Evolutionary conservation across 2,888 invertebrate species (phyloP), one percentile per base, ranked within the genome.

Genomic region (Orthonychiurus folsomi): DNA sequence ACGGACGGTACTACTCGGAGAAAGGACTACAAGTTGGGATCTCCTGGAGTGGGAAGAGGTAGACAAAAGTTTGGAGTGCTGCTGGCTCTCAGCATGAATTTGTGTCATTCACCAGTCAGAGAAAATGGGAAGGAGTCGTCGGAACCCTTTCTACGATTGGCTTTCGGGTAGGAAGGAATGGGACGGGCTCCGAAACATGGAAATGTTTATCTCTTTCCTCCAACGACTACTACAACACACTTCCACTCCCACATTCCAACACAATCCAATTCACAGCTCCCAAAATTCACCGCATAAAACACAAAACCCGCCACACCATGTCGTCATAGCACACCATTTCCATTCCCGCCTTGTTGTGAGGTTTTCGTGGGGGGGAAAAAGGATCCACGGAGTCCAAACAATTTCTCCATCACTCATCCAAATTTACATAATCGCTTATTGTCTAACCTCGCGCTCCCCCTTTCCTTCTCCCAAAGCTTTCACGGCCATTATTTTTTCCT

Each of bases 391-490:
- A 60, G 63, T 60, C 59, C 55, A 60, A 63, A 63, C 63, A 63
- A 63, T 63, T 63, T 63, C 59, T 60, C 60, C 56, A 56, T 59
- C 56, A 62, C 53, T 60, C 56, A 57, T 25, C 5, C 21, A 56
- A 62, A 65, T 65, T 65, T 65, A 61, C 65, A 65, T 65, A 65
- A 65, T 65, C 65, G 65, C 62, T 65, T 65, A 65, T 60, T 57
- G 60, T 59, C 18, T 60, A 60, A 62, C 62, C 65, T 59, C 59
- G 25, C 20, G 55, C 53, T 62, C 62, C 56, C 62, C 48, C 48
- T 47, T 50, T 60, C 1, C n/a, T n/a, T 20, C 27, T 50, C 52
- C 53, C 47, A 59, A 60, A 64, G 54, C 53, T 56, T 60, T 60
- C 55, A 59, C 59, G 56, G 58, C 60, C 66, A 60, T 66, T 66